Conservation (phyloP, 2,113 vertebrate species). For the Hippotragus niger region DNA sequence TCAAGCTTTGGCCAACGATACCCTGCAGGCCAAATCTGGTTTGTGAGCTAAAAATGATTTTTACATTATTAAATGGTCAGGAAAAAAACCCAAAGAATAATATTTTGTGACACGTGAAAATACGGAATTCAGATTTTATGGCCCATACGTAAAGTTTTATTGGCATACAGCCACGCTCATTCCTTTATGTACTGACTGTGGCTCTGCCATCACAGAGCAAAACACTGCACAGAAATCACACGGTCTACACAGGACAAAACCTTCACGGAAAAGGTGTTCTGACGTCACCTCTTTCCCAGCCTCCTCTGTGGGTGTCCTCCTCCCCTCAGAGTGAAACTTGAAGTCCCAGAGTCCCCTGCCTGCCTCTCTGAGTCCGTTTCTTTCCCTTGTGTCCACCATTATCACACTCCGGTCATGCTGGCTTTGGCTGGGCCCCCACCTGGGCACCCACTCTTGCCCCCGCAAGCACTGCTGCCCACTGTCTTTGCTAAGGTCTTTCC, state of each 20-base stretch:
- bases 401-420: accelerated
- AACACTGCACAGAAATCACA: not conserved
- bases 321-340: not conserved
- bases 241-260: not conserved
- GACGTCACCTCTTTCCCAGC: accelerated
- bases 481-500: not conserved
- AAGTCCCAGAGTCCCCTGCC: not conserved
- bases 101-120: conserved; percentile 18
- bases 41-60: not conserved
- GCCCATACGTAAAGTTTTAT: not conserved
- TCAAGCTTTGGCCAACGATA: not conserved
- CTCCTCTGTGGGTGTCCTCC: not conserved
- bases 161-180: not conserved
- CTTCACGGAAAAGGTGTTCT: not conserved
- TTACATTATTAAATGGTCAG: not conserved
- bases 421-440: not conserved
- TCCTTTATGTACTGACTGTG: not conserved
- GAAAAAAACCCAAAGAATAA: not conserved
- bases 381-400: not conserved
- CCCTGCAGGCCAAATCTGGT: not conserved
- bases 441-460: not conserved
- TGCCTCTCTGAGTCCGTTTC: not conserved
- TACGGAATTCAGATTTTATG: conserved; percentile 23
- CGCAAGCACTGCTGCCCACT: accelerated
- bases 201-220: not conserved